Evolutionary conservation across 2,113 vertebrate genomes (phyloP).

Genomic region (Circaetus gallicus): DNA sequence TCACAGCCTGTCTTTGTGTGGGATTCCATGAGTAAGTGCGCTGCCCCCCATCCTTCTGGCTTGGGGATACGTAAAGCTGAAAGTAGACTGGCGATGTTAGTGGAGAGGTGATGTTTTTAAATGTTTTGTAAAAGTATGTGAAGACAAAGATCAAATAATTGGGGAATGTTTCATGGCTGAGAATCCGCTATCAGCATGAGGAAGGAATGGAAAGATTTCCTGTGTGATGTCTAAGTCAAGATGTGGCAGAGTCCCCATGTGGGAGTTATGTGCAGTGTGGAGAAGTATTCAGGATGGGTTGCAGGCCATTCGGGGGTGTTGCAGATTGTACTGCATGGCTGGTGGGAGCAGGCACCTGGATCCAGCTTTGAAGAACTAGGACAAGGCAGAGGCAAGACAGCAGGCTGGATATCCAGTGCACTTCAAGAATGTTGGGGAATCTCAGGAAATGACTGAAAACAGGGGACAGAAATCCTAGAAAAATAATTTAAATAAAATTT

Average conservation of each 20-base stretch:
- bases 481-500: neutral
- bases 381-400: neutral
- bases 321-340: neutral
- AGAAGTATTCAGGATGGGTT: neutral
- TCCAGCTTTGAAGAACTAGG: neutral
- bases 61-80: neutral
- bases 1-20: constrained; percentile 81
- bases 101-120: neutral
- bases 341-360: neutral
- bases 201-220: neutral
- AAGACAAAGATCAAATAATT: neutral
- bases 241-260: neutral
- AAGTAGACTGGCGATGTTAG: fast-evolving
- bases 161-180: neutral
- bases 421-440: neutral
- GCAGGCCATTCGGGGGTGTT: neutral
- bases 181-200: neutral
- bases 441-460: neutral
- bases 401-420: neutral
- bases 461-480: neutral
- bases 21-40: constrained; percentile 81
- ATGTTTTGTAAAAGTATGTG: neutral
- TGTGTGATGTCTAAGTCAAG: neutral
- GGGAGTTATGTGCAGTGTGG: neutral
- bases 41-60: neutral